phyloP scores from a whole-genome alignment of 2,113 vertebrate genomes.

The Melospiza georgiana region DNA sequence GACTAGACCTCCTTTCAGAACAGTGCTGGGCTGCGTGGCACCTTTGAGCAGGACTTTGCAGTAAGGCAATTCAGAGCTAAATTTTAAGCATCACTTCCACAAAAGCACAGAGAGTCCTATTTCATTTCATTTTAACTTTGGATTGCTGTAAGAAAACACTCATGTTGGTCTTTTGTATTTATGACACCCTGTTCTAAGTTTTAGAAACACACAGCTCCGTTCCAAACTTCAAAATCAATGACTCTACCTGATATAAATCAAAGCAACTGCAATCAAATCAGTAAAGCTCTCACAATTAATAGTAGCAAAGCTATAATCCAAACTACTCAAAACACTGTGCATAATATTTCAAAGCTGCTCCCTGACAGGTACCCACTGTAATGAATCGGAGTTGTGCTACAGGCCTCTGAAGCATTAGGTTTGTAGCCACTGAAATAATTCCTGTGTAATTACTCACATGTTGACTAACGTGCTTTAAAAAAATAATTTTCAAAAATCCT shows the following conservation, averaged over 20 bases:
- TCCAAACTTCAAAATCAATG: not conserved
- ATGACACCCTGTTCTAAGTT: not conserved
- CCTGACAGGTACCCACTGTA: not conserved
- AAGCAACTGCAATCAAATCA: slow-evolving; percentile 6
- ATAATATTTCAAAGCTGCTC: not conserved
- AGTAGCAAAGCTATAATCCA: not conserved
- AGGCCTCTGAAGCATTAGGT: not conserved
- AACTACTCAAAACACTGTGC: not conserved
- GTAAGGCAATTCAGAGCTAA: not conserved
- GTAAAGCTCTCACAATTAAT: slow-evolving; percentile 20
- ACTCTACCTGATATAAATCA: slow-evolving; percentile 14
- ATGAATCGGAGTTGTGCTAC: not conserved
- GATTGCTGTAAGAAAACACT: not conserved
- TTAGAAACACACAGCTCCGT: accelerated
- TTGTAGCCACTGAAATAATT: not conserved
- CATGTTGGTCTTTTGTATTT: not conserved
- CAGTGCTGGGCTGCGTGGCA: not conserved
- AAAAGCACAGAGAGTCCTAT: not conserved
- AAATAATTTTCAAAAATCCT: not conserved
- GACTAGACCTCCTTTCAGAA: not conserved
- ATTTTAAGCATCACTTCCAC: not conserved
- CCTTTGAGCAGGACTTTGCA: not conserved
- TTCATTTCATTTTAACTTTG: not conserved
- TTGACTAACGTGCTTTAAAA: not conserved
- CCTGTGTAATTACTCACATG: not conserved